phyloP scores from a whole-genome alignment of 1,140 invertebrate genomes.

The Mylabris phalerata region DNA sequence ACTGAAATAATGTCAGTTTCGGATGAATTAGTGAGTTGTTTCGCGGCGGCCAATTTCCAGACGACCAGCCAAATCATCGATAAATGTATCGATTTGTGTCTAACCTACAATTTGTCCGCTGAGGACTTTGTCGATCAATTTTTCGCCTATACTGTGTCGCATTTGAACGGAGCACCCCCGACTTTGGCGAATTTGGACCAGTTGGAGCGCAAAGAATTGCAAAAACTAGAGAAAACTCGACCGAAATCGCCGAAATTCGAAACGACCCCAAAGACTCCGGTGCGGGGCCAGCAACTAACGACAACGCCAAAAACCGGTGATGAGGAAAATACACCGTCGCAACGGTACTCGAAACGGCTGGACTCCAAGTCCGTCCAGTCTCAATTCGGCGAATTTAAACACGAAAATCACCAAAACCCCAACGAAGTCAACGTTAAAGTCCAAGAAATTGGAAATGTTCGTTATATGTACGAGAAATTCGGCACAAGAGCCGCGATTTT shows the following conservation, averaged over 20 bases:
- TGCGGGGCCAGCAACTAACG: too few relatives aligned
- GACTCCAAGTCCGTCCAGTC: background rate
- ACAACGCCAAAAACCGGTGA: background rate
- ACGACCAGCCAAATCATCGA: background rate
- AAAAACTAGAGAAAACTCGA: constrained; percentile 31
- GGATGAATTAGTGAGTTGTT: background rate
- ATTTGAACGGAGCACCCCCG: constrained; percentile 51
- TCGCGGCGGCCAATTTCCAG: background rate
- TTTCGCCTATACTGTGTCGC: constrained; percentile 57
- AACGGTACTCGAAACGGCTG: background rate
- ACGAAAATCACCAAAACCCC: background rate
- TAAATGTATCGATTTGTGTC: constrained; percentile 49
- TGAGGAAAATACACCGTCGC: background rate
- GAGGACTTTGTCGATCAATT: constrained; percentile 60
- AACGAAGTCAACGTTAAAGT: background rate
- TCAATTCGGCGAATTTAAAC: background rate
- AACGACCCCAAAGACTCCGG: background rate
- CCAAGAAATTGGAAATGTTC: background rate
- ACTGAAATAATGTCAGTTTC: background rate
- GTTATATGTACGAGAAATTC: constrained; percentile 4
- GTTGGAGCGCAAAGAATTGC: constrained; percentile 57
- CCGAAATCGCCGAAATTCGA: background rate
- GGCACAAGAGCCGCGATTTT: background rate
- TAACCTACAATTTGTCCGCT: constrained; percentile 49
- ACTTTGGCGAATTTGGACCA: constrained; percentile 48